Evolutionary conservation across 35 echinoderm and acorn worm species (phyloP), one percentile per base, ranked within the genome.

Genomic region (Holothuria glaberrima): DNA sequence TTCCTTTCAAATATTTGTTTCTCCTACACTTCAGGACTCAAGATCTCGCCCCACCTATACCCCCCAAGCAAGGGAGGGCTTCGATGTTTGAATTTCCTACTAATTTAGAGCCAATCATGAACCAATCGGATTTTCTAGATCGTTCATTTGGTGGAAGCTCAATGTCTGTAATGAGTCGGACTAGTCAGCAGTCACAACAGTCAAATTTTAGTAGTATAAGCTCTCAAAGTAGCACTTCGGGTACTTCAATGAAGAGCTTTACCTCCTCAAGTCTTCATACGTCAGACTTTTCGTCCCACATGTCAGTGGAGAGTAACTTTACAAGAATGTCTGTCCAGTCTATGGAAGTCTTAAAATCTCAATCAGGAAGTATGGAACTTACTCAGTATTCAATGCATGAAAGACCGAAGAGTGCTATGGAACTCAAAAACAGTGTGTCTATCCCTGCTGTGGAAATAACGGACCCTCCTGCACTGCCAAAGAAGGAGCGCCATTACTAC

Each of bases 81-180:
- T 84, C 80, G 0, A 84, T 84, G 80, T 61, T 84, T 29, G 80
- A 84, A 54, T 84, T 84, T 63, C 80, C 80, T 36, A 48, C 79
- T 33, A 61, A 63, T 56, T 22, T 20, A 19, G 80, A 84, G n/a
- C 18, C 34, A 6, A 22, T 34, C 18, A 18, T n/a, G 20, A 10
- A 46, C 30, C 66, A 87, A 22, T 52, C 31, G 4, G 86, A 92
- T 29, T 59, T 74, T 30, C 77, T 97, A 21, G 86, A 91, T 48
- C 50, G 95, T 17, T 97, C 95, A 0, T 91, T 92, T 24, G 92
- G 92, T 20, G 91, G 89, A 18, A 94, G 92, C 68, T 92, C 92
- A 0, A 71, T 88, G 10, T 94, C 92, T 10, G 90, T 97, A 21
- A 92, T 81, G 10, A 94, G 92, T 65, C 32, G 65, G 12, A 35